phyloP scores from a whole-genome alignment of 2,797 vertebrate genomes.

The Myiotriccus ornatus region DNA sequence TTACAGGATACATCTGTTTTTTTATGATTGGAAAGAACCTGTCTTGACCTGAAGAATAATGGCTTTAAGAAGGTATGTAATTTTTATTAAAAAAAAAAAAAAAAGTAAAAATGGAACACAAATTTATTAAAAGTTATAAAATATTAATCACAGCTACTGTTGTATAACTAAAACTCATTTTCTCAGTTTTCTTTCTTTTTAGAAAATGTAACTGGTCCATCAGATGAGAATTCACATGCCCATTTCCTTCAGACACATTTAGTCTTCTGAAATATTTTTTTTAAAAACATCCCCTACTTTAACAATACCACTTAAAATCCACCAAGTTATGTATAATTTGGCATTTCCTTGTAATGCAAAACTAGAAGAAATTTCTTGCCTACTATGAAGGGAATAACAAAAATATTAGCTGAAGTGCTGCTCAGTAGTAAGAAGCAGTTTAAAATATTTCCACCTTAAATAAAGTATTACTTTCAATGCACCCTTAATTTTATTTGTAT shows the following conservation, averaged over 20 bases:
- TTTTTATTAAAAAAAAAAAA: not conserved
- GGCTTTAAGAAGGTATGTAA: not conserved
- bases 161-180: not conserved
- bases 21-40: not conserved
- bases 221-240: not conserved
- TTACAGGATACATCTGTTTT: not conserved
- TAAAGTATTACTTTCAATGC: not conserved
- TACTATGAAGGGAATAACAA: not conserved
- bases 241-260: not conserved
- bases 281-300: not conserved
- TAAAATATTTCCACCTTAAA: not conserved
- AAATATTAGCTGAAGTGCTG: not conserved
- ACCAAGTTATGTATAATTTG: not conserved
- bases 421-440: not conserved
- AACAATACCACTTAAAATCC: slow-evolving; percentile 3
- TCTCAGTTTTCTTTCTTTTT: not conserved
- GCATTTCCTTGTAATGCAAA: not conserved
- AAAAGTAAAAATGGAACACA: not conserved
- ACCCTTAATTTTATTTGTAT: not conserved
- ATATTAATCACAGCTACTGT: slow-evolving; percentile 1
- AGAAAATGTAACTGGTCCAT: not conserved
- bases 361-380: not conserved
- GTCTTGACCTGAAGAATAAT: not conserved
- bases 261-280: not conserved
- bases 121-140: not conserved